Base-by-base conservation (phyloP, 2,797 vertebrate genomes). In the Pagetopsis macropterus region DNA sequence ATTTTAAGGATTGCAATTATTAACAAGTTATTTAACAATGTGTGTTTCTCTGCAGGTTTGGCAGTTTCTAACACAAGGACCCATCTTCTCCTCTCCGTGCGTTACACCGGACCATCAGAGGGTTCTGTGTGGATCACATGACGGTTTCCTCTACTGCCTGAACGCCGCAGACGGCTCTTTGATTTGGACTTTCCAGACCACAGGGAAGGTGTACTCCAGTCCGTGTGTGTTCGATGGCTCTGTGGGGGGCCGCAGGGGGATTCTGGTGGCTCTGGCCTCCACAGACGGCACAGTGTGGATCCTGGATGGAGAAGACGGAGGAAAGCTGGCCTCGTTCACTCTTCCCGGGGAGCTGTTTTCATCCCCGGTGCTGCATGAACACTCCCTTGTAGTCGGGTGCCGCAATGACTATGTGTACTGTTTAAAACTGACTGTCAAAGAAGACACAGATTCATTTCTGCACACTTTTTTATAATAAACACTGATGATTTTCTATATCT, bases 371-470 rank as follows among this genome's bases (percentile, higher is more conserved):
- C 89, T 96, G 63, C 96, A 94, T 90, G 91, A 88, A 59, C 89
- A 87, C 27, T 91, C 79, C 33, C 87, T 99, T 0, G 70, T 98
- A 51, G 91, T 99, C 54, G 98, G 98, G 19, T 99, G 98, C 88
- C 96, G 98, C 80, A 96, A 99, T 83, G 95, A 99, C 92, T 95
- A 92, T 59, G 91, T 99, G 82, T 99, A 98, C 84, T 97, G 97
- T 91, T 87, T 99, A 49, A 95, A 96, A 81, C 84, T 98, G 71
- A 75, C 41, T 23, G 52, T 70, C 13, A 4, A 68, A 58, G 60
- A 76, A 13, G 64, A 72, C 27, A 46, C 3, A 56, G 44, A 70
- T 12, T 33, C 33, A 11, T 55, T 74, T 72, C 33, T 37, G 17
- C 16, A 60, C 51, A 8, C 6, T 13, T 41, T 72, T 76, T 77